Evolutionary conservation across 2,888 invertebrate species (phyloP).

Genomic region (Nephrotoma flavescens): DNA sequence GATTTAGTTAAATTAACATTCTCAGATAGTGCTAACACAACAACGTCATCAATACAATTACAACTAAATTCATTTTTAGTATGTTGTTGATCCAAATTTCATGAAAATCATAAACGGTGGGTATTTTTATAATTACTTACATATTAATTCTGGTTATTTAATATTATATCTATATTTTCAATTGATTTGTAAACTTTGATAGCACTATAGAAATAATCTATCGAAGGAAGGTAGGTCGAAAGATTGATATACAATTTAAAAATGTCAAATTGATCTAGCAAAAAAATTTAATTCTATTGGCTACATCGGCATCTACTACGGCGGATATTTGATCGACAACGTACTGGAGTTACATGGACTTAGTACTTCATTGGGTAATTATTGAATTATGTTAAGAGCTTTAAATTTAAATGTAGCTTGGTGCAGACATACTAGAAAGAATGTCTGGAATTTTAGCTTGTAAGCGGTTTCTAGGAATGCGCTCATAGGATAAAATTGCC

Average conservation of each 20-base stretch:
- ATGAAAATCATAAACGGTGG: too few species aligned
- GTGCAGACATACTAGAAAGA: background rate
- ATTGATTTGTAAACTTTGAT: background rate
- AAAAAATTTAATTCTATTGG: background rate
- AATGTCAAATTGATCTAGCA: background rate
- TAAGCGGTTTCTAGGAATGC: background rate
- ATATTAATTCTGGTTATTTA: background rate
- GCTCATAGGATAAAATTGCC: too few species aligned
- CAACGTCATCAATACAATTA: too few species aligned
- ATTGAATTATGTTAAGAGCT: background rate
- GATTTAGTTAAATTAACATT: too few species aligned
- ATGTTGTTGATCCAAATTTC: too few species aligned
- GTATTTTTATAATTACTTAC: too few species aligned
- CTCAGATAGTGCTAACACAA: too few species aligned
- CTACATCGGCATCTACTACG: background rate
- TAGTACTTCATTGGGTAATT: background rate
- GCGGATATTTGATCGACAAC: background rate
- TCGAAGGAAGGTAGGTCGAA: background rate
- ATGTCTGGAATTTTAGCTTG: background rate
- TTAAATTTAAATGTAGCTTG: too few species aligned
- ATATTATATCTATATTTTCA: background rate
- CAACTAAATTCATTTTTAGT: too few species aligned
- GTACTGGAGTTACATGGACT: background rate
- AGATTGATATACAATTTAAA: too few species aligned
- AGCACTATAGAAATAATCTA: background rate